Evolutionary conservation across 2,888 invertebrate genomes (phyloP).

Genomic region (Zaprionus lineosus): DNA sequence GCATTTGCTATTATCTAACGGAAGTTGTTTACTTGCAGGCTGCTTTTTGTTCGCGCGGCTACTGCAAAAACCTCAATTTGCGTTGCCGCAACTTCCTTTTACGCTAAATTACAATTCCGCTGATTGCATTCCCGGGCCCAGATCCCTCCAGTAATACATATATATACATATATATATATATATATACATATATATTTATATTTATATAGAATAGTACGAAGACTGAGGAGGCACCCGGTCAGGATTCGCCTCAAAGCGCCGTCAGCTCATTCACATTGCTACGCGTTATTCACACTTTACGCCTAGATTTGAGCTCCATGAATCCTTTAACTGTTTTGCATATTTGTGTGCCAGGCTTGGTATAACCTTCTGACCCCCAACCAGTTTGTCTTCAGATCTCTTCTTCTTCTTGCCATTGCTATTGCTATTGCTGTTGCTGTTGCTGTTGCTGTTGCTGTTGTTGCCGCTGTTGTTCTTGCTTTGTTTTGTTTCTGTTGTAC

Average conservation of each 20-base stretch:
- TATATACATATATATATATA: conserved; percentile 1
- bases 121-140: conserved; percentile 78
- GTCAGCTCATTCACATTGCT: conserved; percentile 70
- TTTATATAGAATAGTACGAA: background rate
- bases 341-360: conserved; percentile 60
- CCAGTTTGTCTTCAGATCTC: conserved; percentile 4
- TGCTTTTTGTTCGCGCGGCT: conserved; percentile 38
- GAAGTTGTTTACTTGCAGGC: conserved; percentile 71
- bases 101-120: conserved; percentile 82
- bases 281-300: conserved; percentile 73
- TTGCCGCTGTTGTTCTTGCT: conserved; percentile 36
- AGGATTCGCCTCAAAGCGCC: conserved; percentile 51
- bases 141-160: background rate
- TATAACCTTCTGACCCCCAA: background rate
- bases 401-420: conserved; percentile 32
- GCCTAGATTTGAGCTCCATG: conserved; percentile 77
- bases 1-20: conserved; percentile 68
- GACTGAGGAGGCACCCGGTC: conserved; percentile 9
- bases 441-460: conserved; percentile 43
- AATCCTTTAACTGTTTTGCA: conserved; percentile 76
- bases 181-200: background rate
- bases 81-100: conserved; percentile 73
- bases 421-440: conserved; percentile 48
- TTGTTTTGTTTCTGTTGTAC: no score
- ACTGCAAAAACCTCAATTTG: conserved; percentile 60